Base-by-base conservation (phyloP, 1,140 invertebrate genomes). In the Streblospio benedicti region DNA sequence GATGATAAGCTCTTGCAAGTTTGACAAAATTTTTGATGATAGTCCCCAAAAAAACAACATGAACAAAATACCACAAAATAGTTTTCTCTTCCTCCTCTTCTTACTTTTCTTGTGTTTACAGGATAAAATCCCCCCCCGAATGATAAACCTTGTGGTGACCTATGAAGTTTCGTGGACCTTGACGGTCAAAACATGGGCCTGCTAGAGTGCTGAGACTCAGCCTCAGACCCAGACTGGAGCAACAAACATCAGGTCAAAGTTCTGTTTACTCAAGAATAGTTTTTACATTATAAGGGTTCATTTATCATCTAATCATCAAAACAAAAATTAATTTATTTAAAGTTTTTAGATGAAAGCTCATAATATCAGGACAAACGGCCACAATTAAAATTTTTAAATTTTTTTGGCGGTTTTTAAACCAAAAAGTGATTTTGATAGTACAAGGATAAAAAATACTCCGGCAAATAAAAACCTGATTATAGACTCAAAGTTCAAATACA, bases 111-210 rank as follows among this genome's bases (percentile, higher is more conserved):
- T n/a, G n/a, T n/a, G n/a, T n/a, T n/a, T n/a, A n/a, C n/a, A n/a
- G n/a, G n/a, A n/a, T n/a, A n/a, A n/a, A n/a, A n/a, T n/a, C n/a
- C n/a, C n/a, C n/a, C n/a, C n/a, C n/a, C n/a, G n/a, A n/a, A n/a
- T n/a, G n/a, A n/a, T n/a, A n/a, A n/a, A n/a, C n/a, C n/a, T n/a
- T n/a, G n/a, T n/a, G n/a, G n/a, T 84, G 72, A 66, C 49, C 75
- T 58, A 38, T 79, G 80, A 28, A 72, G 59, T 0, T 78, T 79
- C 18, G 70, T 68, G 25, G 79, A 78, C 18, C 73, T 69, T 0
- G 70, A 69, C 45, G 70, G 70, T 56, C 76, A 74, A 69, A 89
- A 87, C 23, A 74, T 77, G 62, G 72, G 74, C 38, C 77, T 73
- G 28, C 69, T 64, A 2, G 69, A 65, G 12, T 66, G 67, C 16